phyloP scores from a whole-genome alignment of 2,113 vertebrate genomes.

The Rhombomys opimus region DNA sequence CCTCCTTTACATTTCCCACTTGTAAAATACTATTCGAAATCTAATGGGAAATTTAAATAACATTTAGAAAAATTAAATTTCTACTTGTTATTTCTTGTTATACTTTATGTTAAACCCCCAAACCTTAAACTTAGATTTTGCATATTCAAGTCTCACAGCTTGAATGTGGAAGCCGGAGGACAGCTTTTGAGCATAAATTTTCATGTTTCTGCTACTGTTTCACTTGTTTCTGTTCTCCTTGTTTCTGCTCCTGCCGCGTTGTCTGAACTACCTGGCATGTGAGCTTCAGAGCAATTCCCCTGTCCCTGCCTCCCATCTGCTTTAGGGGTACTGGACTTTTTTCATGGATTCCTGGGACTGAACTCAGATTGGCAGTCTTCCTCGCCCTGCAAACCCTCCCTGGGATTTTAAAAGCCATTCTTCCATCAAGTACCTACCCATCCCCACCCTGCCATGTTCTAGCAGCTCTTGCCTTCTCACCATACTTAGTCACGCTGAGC shows the following conservation, averaged over 20 bases:
- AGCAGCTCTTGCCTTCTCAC: background rate
- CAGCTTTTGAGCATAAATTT: background rate
- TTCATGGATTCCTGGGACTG: background rate
- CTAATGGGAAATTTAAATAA: constrained; percentile 53
- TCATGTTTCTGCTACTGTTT: background rate
- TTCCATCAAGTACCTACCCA: background rate
- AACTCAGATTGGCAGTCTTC: background rate
- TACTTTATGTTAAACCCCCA: constrained; percentile 46
- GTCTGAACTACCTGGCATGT: background rate
- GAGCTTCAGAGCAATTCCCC: background rate
- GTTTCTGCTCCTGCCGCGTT: background rate
- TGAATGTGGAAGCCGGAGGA: background rate
- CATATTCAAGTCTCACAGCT: background rate
- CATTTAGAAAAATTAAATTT: constrained; percentile 42
- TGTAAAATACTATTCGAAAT: constrained; percentile 51
- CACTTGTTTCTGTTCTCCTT: too few relatives aligned
- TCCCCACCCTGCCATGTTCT: background rate
- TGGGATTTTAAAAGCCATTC: background rate
- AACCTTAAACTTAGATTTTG: background rate
- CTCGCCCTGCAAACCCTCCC: background rate
- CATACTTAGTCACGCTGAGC: background rate
- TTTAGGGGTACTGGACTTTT: background rate
- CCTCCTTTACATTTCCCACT: background rate
- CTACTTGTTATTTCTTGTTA: background rate
- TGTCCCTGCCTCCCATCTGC: background rate